A percentile compares a stretch with the other conserved stretches of the same genome.
Conservation (phyloP, 2,113 vertebrate genomes). For the Dipodomys ordii region DNA sequence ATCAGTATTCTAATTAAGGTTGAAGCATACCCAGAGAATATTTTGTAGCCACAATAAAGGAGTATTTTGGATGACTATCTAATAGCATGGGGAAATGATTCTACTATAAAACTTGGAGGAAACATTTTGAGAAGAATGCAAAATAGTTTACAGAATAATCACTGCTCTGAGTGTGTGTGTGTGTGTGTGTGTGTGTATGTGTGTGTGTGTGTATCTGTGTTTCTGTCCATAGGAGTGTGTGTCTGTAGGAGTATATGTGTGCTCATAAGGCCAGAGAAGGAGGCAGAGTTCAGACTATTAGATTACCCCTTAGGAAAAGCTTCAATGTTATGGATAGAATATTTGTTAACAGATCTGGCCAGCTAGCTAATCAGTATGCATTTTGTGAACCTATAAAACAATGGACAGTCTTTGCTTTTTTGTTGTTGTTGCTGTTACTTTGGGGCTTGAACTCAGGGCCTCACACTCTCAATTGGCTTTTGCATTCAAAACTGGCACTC, state of each 20-base stretch:
- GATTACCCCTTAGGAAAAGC: not conserved
- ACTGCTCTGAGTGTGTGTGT: not conserved
- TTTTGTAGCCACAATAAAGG: slow-evolving; percentile 15
- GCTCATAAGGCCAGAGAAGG: not conserved
- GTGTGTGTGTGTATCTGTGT: not conserved
- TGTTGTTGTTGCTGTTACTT: not conserved
- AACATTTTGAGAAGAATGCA: slow-evolving; percentile 30
- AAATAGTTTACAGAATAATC: slow-evolving; percentile 37
- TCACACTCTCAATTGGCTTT: too few species aligned
- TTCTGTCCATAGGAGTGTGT: not conserved
- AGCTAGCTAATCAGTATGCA: not conserved
- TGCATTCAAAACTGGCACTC: too few species aligned
- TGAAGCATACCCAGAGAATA: not conserved
- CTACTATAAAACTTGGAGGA: not conserved
- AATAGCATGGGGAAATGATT: slow-evolving; percentile 23
- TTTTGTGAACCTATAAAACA: not conserved
- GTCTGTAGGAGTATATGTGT: not conserved
- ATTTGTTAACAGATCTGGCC: not conserved
- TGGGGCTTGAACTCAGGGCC: too few species aligned
- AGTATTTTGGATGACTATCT: slow-evolving; percentile 36
- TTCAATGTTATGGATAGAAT: not conserved
- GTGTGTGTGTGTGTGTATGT: not conserved
- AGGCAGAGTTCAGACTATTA: not conserved
- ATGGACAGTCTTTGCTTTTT: not conserved
- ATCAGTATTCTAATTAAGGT: not conserved